Conservation (phyloP, 2,888 invertebrate species). For the Tridacna crocea region DNA sequence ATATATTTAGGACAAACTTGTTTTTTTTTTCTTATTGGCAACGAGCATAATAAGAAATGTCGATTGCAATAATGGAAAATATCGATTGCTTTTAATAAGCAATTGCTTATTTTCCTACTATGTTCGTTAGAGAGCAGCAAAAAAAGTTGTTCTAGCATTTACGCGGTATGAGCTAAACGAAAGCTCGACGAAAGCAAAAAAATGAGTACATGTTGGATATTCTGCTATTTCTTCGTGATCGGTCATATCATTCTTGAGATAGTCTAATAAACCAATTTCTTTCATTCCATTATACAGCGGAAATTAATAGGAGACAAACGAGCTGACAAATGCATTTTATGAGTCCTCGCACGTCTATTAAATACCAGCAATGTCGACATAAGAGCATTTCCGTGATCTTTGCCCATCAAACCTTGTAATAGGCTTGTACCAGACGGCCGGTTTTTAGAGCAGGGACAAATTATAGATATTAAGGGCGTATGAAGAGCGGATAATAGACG, state of each 20-base stretch:
- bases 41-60: too few species aligned
- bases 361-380: slow-evolving; percentile 30
- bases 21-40: too few species aligned
- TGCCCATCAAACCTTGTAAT: slow-evolving; percentile 15
- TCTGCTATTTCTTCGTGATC: neutral
- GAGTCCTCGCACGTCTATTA: slow-evolving; percentile 48
- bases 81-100: too few species aligned
- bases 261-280: slow-evolving; percentile 54
- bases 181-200: too few species aligned
- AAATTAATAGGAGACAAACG: slow-evolving; percentile 65
- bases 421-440: slow-evolving; percentile 14
- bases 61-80: too few species aligned
- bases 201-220: neutral
- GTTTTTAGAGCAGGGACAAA: slow-evolving; percentile 11
- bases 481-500: neutral
- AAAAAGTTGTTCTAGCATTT: too few species aligned
- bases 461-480: neutral
- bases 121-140: too few species aligned
- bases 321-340: slow-evolving; percentile 57
- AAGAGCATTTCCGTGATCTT: slow-evolving; percentile 24
- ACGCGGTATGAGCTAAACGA: too few species aligned
- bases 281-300: slow-evolving; percentile 60
- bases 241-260: neutral
- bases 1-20: too few species aligned
- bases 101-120: too few species aligned